Evolutionary conservation across 2,888 invertebrate genomes (phyloP).

Genomic region (Orchestes rusci): DNA sequence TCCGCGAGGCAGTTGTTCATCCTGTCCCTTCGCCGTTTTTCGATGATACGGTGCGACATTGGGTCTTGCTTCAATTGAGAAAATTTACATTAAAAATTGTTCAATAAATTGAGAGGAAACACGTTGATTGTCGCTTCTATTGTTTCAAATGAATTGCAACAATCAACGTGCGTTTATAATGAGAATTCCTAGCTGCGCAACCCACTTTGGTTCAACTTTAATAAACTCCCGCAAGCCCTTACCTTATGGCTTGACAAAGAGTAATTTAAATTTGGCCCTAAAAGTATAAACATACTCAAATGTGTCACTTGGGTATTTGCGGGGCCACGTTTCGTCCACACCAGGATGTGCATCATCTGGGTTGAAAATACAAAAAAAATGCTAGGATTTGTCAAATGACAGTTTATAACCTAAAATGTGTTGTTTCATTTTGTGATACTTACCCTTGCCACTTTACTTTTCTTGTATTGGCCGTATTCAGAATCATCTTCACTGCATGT

Average conservation of each 20-base stretch:
- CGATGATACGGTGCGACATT: slow-evolving; percentile 95
- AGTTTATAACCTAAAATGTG: slow-evolving; percentile 18
- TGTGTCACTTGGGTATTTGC: too few species aligned
- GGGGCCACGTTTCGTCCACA: too few species aligned
- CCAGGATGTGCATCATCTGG: too few species aligned
- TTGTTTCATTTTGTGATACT: slow-evolving; percentile 32
- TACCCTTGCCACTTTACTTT: slow-evolving; percentile 66
- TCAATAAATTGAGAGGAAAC: too few species aligned
- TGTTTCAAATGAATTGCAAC: too few species aligned
- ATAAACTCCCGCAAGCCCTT: too few species aligned
- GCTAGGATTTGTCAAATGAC: too few species aligned
- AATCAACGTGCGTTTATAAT: background rate
- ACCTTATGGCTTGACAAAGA: too few species aligned
- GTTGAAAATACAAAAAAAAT: too few species aligned
- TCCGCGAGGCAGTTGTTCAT: slow-evolving; percentile 98
- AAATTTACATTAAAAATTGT: slow-evolving; percentile 1
- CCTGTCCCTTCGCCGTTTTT: slow-evolving; percentile 88
- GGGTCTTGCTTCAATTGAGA: slow-evolving; percentile 71
- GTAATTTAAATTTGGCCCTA: too few species aligned
- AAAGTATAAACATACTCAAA: too few species aligned
- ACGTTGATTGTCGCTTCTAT: too few species aligned
- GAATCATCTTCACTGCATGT: slow-evolving; percentile 63
- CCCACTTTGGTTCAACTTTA: slow-evolving; percentile 16
- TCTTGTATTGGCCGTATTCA: slow-evolving; percentile 63
- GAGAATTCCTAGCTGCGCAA: slow-evolving; percentile 17